phyloP scores from a whole-genome alignment of 1,140 invertebrate genomes.

The Plectus sambesii region DNA sequence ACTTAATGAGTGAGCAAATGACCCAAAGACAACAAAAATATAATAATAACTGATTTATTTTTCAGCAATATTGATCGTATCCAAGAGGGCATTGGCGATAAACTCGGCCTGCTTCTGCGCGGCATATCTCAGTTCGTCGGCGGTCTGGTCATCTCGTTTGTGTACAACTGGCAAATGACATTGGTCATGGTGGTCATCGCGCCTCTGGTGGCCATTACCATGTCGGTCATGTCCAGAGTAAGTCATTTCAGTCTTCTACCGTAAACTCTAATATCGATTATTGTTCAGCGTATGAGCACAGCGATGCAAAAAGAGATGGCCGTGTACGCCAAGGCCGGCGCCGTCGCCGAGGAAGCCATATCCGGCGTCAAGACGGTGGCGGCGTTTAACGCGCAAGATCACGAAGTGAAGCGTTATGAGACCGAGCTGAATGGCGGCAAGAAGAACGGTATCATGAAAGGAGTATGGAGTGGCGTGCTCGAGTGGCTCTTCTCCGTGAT shows the following conservation, averaged over 20 bases:
- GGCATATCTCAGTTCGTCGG: constrained; percentile 15
- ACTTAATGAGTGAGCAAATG: constrained; percentile 68
- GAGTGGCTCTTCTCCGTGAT: constrained; percentile 29
- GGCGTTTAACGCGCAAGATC: constrained; percentile 65
- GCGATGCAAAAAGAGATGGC: no score
- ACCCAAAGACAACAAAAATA: background rate
- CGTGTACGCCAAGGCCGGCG: constrained; percentile 62
- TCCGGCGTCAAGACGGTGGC: constrained; percentile 64
- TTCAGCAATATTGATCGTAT: constrained; percentile 70
- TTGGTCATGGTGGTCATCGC: constrained; percentile 24
- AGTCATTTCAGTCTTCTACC: no score
- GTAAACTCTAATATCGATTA: no score
- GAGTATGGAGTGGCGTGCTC: constrained; percentile 28
- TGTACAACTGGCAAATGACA: constrained; percentile 28
- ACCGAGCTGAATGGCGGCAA: constrained; percentile 18
- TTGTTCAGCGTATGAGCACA: no score
- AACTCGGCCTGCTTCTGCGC: constrained; percentile 65
- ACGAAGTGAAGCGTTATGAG: constrained; percentile 50
- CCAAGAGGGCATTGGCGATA: constrained; percentile 76
- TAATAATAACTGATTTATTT: background rate
- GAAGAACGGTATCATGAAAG: constrained; percentile 20
- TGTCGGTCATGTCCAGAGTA: constrained; percentile 24
- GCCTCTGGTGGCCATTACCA: constrained; percentile 18
- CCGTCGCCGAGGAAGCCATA: constrained; percentile 66
- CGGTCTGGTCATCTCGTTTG: constrained; percentile 18